phyloP scores from a whole-genome alignment of 2,888 invertebrate genomes.

The Phortica okadai region DNA sequence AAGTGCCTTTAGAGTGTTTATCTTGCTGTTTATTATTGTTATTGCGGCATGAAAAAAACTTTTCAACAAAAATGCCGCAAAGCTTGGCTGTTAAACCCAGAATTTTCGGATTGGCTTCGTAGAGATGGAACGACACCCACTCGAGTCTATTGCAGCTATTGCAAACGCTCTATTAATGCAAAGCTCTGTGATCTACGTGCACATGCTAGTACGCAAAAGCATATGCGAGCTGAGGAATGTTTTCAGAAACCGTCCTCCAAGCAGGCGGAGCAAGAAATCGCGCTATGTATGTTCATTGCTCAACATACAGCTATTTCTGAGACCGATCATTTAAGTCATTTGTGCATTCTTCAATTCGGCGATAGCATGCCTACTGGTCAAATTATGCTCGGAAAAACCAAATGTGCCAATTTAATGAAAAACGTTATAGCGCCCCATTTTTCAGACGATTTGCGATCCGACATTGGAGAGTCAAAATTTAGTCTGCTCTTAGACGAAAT shows the following conservation, averaged over 20 bases:
- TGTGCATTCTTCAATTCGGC: constrained; percentile 1
- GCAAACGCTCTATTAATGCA: not conserved
- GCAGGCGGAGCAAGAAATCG: constrained; percentile 6
- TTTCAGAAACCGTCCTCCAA: not conserved
- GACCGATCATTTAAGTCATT: not conserved
- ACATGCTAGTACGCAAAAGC: not conserved
- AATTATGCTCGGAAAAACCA: constrained; percentile 32
- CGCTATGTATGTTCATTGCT: not conserved
- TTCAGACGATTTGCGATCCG: constrained; percentile 31
- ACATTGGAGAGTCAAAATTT: constrained; percentile 38
- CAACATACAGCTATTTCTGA: constrained; percentile 11
- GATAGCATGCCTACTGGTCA: constrained; percentile 2
- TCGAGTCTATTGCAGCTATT: not conserved
- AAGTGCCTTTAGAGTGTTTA: too few relatives aligned
- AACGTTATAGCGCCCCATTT: constrained; percentile 41
- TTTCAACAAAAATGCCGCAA: too few relatives aligned
- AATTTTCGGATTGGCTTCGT: not conserved
- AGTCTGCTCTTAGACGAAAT: constrained; percentile 43
- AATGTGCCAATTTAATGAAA: constrained; percentile 43
- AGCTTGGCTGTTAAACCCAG: not conserved
- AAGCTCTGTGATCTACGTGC: constrained; percentile 7
- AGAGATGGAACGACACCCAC: not conserved
- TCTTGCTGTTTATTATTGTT: too few relatives aligned
- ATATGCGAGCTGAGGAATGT: not conserved
- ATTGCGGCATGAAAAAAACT: too few relatives aligned